Percentiles rank a stretch among this genome's conserved stretches.
phyloP scores from a whole-genome alignment of 2,797 vertebrate genomes.

The Argya squamiceps region DNA sequence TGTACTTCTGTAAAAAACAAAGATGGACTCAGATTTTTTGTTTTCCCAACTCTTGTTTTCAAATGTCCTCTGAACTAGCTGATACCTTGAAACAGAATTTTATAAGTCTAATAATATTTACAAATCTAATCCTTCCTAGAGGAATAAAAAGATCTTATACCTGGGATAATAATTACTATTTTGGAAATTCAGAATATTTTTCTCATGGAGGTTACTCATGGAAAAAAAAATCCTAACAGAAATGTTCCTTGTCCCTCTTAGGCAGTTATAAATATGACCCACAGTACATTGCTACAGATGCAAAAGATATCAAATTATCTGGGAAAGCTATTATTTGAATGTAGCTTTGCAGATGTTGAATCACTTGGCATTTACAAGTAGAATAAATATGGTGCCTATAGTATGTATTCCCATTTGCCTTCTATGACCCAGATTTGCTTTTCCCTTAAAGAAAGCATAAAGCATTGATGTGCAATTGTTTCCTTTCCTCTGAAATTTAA shows the following conservation, averaged over 20 bases:
- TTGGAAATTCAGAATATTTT: neutral
- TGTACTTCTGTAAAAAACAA: neutral
- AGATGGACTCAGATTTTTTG: neutral
- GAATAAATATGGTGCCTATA: slow-evolving; percentile 37
- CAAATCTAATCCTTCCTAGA: neutral
- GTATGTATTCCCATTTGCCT: neutral
- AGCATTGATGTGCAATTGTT: neutral
- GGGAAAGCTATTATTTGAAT: slow-evolving; percentile 51
- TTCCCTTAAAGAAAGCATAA: slow-evolving; percentile 10
- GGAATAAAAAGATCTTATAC: neutral
- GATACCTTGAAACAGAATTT: neutral
- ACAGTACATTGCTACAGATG: slow-evolving; percentile 37
- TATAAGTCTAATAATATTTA: neutral
- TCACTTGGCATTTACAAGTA: slow-evolving; percentile 1
- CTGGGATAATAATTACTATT: neutral
- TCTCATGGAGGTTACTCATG: neutral
- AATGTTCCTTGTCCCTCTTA: neutral
- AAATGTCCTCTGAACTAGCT: neutral
- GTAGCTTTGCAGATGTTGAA: slow-evolving; percentile 25
- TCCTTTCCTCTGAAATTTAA: slow-evolving; percentile 26
- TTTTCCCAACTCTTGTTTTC: neutral
- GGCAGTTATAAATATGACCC: slow-evolving; percentile 19
- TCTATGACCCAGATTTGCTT: slow-evolving; percentile 11
- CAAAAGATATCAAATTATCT: slow-evolving; percentile 54
- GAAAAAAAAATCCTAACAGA: slow-evolving; percentile 3